A percentile compares a stretch with the other conserved stretches of the same genome.
Evolutionary conservation across 2,888 invertebrate genomes (phyloP).

Genomic region (Eupithecia exiguata): DNA sequence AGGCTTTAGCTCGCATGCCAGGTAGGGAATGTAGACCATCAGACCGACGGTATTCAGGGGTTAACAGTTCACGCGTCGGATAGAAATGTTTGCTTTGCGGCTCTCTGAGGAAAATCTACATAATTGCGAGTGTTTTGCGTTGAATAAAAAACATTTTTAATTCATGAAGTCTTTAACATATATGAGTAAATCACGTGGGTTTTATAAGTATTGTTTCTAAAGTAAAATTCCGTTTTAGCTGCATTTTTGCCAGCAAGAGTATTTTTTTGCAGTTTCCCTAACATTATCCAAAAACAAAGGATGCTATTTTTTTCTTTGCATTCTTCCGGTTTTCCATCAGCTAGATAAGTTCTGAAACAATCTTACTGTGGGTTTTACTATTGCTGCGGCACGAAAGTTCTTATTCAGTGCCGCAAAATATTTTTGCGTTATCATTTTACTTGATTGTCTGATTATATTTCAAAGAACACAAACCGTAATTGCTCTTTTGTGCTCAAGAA

Average conservation of each 20-base stretch:
- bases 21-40: slow-evolving; percentile 19
- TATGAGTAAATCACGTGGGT: neutral
- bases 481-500: neutral
- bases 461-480: neutral
- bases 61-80: slow-evolving; percentile 21
- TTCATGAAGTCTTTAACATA: neutral
- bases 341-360: neutral
- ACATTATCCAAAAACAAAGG: too few species aligned
- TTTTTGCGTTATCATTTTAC: neutral
- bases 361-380: too few species aligned
- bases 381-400: too few species aligned
- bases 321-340: neutral
- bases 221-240: too few species aligned
- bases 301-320: neutral
- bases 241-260: neutral
- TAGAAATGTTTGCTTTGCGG: slow-evolving; percentile 20
- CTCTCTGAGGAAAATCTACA: slow-evolving; percentile 22
- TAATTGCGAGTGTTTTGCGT: slow-evolving; percentile 18
- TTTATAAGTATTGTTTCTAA: neutral
- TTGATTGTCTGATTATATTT: neutral
- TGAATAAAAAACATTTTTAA: neutral
- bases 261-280: too few species aligned
- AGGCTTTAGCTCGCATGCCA: slow-evolving; percentile 23
- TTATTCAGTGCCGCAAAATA: neutral
- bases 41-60: slow-evolving; percentile 13